A percentile compares a stretch with the other conserved stretches of the same genome.
Evolutionary conservation across 64 coral and sea anemone genomes (phyloP).

Genomic region (Stichodactyla mertensii): DNA sequence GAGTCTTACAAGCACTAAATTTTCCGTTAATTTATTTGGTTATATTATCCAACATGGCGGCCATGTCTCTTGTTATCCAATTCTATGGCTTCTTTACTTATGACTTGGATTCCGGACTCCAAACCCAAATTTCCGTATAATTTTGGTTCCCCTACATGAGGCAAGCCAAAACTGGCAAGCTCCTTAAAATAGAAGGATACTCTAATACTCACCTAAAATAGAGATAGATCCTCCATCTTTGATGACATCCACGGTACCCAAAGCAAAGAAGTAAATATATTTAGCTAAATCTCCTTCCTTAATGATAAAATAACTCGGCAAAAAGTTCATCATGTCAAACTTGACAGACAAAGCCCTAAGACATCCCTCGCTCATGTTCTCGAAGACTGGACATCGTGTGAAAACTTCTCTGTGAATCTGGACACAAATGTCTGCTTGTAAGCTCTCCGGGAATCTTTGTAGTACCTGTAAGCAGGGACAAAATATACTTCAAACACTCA

Average conservation of each 20-base stretch:
- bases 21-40: no score
- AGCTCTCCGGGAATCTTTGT: slow-evolving; percentile 71
- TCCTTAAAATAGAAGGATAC: not conserved
- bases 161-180: no score
- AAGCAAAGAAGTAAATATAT: slow-evolving; percentile 66
- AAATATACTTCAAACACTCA: no score
- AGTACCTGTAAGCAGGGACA: slow-evolving; percentile 67
- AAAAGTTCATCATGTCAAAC: slow-evolving; percentile 52
- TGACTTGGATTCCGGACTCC: no score
- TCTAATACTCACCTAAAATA: slow-evolving; percentile 48
- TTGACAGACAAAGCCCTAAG: slow-evolving; percentile 54
- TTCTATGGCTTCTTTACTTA: no score
- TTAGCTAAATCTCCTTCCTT: slow-evolving; percentile 79
- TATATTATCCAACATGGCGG: no score
- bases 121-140: no score
- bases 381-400: slow-evolving; percentile 50
- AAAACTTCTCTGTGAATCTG: slow-evolving; percentile 58
- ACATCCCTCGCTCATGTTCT: slow-evolving; percentile 46
- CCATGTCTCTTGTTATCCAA: no score
- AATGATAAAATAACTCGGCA: slow-evolving; percentile 57
- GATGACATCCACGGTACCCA: slow-evolving; percentile 71
- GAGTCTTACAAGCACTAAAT: no score
- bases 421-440: slow-evolving; percentile 81
- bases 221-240: slow-evolving; percentile 37
- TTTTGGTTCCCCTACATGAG: no score